phyloP scores from a whole-genome alignment of 2,797 vertebrate species.

The Hyperoplus immaculatus region DNA sequence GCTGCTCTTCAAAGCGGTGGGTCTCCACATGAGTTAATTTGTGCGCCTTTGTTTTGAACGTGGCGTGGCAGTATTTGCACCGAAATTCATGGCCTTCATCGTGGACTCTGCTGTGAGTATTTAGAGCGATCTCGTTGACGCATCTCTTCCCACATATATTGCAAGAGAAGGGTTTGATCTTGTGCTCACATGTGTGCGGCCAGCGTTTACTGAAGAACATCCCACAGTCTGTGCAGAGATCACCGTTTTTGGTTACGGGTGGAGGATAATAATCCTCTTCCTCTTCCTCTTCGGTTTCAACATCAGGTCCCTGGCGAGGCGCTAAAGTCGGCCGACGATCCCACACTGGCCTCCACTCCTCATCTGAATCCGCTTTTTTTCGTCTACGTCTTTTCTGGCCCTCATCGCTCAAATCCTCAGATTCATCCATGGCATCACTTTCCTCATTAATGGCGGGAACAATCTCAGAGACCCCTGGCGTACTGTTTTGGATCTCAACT shows the following conservation, averaged over 20 bases:
- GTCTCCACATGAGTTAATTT: constrained; percentile 51
- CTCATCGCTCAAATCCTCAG: constrained; percentile 4
- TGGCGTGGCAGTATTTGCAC: constrained; percentile 51
- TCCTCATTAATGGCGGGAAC: constrained; percentile 21
- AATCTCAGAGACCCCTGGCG: constrained; percentile 12
- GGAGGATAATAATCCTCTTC: not conserved
- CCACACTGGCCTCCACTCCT: constrained; percentile 28
- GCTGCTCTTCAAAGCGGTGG: constrained; percentile 29
- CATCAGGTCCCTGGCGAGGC: not conserved
- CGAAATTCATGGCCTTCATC: constrained; percentile 41
- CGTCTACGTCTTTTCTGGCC: not conserved
- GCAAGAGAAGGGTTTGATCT: constrained; percentile 56
- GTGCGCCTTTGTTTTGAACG: constrained; percentile 57
- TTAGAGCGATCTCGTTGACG: constrained; percentile 26
- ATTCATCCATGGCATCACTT: constrained; percentile 3
- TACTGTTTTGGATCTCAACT: not conserved
- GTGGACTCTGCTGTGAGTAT: constrained; percentile 53
- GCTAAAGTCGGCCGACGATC: not conserved
- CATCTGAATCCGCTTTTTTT: constrained; percentile 29
- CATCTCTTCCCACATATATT: constrained; percentile 66
- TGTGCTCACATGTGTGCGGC: constrained; percentile 60
- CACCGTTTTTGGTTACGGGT: constrained; percentile 1
- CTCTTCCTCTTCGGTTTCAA: not conserved
- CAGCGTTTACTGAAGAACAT: constrained; percentile 27
- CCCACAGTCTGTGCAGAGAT: constrained; percentile 68